Base-by-base conservation (phyloP, 2,888 invertebrate species). In the Drepanosiphum platanoidis region DNA sequence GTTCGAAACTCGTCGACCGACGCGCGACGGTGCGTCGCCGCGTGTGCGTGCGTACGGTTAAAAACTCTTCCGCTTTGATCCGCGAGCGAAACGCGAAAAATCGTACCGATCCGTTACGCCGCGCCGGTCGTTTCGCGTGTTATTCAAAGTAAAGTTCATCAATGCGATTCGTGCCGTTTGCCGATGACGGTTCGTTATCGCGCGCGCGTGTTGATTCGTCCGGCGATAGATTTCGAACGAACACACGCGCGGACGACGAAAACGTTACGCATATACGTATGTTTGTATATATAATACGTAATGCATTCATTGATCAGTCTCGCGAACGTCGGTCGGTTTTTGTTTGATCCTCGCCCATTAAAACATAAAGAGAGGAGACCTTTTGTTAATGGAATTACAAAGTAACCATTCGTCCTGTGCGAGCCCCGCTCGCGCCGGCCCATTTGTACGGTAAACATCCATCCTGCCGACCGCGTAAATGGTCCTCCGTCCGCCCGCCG, bases 381-480 rank as follows among this genome's bases (percentile, higher is more conserved):
- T 61, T 71, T 71, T 61, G 58, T 71, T 81, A 39, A 81, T 61
- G 58, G 71, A 71, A 81, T 72, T 61, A 71, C 39, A 32, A 61
- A 71, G 30, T 71, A 71, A 71, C 80, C 34, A 22, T 36, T 46
- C 11, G 4, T 79, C 68, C 36, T 46, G 15, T 7, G 8, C 32
- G n/a, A 11, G 34, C 46, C 42, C 8, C n/a, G 22, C 64, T 46
- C 11, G 15, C 36, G 52, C 9, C 36, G 70, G n/a, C 64, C 64
- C 77, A 77, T 81, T 81, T 81, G 58, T 71, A 71, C 71, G 15
- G 68, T 61, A 81, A 58, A 80, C 70, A 70, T 77, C 30, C 61
- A 64, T 61, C 18, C 34, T 13, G 30, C n/a, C 42, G 27, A 80
- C 79, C 27, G 32, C 36, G 27, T 70, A 80, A 80, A 80, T 22